Percentiles rank a stretch among this genome's conserved stretches.
Conservation (phyloP, 2,888 invertebrate species). For the Asteroscopus sphinx region DNA sequence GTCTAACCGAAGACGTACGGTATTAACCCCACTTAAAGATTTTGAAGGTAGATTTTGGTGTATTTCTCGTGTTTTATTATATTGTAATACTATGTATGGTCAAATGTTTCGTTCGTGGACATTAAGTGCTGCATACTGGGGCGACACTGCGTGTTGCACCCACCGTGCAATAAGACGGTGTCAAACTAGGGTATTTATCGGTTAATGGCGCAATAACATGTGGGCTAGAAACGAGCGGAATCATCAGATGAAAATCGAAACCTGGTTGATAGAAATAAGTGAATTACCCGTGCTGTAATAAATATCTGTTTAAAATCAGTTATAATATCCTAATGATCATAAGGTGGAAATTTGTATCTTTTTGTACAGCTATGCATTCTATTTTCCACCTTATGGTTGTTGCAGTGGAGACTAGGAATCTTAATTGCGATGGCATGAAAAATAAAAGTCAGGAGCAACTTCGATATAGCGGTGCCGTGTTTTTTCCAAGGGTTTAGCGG, state of each 20-base stretch:
- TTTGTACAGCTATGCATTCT: no score
- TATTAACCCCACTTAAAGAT: slow-evolving; percentile 37
- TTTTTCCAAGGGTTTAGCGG: no score
- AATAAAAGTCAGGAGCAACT: no score
- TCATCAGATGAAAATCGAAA: not conserved
- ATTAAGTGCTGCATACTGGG: slow-evolving; percentile 23
- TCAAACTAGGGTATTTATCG: slow-evolving; percentile 76
- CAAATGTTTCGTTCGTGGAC: slow-evolving; percentile 48
- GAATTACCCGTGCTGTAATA: not conserved
- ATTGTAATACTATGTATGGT: slow-evolving; percentile 41
- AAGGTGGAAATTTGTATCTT: no score
- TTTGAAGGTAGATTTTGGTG: slow-evolving; percentile 43
- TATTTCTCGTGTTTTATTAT: slow-evolving; percentile 47
- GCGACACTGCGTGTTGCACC: slow-evolving; percentile 46
- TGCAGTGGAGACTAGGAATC: no score
- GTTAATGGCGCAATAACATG: slow-evolving; percentile 42
- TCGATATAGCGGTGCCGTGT: no score
- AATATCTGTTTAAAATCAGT: no score
- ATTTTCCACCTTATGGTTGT: no score
- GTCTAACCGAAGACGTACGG: slow-evolving; percentile 18
- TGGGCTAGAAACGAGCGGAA: slow-evolving; percentile 17
- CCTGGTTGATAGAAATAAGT: not conserved
- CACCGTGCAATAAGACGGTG: slow-evolving; percentile 69
- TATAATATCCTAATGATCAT: no score
- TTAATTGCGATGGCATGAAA: no score